A percentile compares a stretch with the other conserved stretches of the same genome.
phyloP scores from a whole-genome alignment of 1,140 invertebrate species.

The Lepidurus packardi region DNA sequence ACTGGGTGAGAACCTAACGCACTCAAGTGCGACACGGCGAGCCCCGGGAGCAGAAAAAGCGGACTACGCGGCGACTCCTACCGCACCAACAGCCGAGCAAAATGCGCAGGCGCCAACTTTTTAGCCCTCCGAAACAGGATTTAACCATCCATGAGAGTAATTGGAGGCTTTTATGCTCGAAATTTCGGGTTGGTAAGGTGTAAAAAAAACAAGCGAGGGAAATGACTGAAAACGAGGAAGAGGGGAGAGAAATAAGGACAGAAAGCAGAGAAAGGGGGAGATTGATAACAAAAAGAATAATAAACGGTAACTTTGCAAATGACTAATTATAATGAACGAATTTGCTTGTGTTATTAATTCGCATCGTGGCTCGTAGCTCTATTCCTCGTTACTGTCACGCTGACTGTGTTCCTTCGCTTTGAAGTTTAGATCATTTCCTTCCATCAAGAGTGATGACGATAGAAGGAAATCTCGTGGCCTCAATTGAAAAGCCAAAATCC shows the following conservation, averaged over 20 bases:
- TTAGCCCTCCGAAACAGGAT: background rate
- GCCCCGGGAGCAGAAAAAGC: slow-evolving; percentile 8
- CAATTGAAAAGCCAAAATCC: background rate
- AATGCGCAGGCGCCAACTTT: background rate
- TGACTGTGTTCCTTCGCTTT: background rate
- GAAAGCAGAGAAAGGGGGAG: background rate
- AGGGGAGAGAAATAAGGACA: background rate
- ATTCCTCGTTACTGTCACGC: background rate
- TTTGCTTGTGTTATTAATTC: background rate
- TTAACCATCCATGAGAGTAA: slow-evolving; percentile 13
- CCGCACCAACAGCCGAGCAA: background rate
- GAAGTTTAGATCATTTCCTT: background rate
- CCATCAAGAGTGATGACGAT: background rate
- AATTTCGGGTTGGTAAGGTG: background rate
- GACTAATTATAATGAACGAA: background rate
- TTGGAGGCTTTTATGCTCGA: background rate
- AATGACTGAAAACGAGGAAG: background rate
- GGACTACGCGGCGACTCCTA: slow-evolving; percentile 20
- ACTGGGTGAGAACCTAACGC: slow-evolving; percentile 14
- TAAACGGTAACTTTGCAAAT: background rate
- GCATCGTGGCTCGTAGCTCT: no score
- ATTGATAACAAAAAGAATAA: background rate
- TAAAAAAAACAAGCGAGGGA: background rate
- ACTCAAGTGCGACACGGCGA: slow-evolving; percentile 17
- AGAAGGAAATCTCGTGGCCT: background rate